phyloP scores from a whole-genome alignment of 2,888 invertebrate species.

The Cantharis lateralis region DNA sequence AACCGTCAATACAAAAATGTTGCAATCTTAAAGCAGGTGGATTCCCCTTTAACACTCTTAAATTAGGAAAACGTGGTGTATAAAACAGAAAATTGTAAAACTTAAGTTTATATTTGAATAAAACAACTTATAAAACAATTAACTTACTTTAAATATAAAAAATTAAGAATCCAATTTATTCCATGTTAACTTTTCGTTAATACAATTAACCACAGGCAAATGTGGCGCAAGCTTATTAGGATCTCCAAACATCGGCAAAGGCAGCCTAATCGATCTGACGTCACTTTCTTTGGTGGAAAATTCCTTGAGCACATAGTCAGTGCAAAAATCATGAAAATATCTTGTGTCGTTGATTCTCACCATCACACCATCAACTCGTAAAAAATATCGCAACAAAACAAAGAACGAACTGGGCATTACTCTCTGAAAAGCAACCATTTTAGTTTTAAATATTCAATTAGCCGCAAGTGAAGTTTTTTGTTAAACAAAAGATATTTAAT shows the following conservation, averaged over 20 bases:
- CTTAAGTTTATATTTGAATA: not conserved
- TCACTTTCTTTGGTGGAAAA: conserved; percentile 79
- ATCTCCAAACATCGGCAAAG: conserved; percentile 65
- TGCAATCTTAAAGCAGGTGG: too few relatives aligned
- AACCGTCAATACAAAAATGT: too few relatives aligned
- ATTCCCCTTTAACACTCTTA: too few relatives aligned
- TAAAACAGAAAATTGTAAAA: not conserved
- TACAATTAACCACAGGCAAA: conserved; percentile 62
- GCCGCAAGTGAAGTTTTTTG: too few relatives aligned
- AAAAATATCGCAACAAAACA: conserved; percentile 85
- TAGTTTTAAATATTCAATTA: not conserved
- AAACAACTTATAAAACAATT: not conserved
- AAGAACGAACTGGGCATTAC: conserved; percentile 96
- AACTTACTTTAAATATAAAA: not conserved
- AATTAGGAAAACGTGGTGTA: not conserved
- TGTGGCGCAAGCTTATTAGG: conserved; percentile 71
- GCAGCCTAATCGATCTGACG: conserved; percentile 68
- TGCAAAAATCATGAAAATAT: conserved; percentile 77
- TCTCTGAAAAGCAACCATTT: conserved; percentile 63
- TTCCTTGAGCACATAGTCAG: conserved; percentile 81
- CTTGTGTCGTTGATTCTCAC: conserved; percentile 88
- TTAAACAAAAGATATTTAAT: too few relatives aligned
- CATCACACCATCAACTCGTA: conserved; percentile 93
- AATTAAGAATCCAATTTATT: not conserved
- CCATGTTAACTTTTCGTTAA: conserved; percentile 53